Evolutionary conservation across 2,888 invertebrate genomes (phyloP), one percentile per base, ranked within the genome.

Genomic region (Ochlodes sylvanus): DNA sequence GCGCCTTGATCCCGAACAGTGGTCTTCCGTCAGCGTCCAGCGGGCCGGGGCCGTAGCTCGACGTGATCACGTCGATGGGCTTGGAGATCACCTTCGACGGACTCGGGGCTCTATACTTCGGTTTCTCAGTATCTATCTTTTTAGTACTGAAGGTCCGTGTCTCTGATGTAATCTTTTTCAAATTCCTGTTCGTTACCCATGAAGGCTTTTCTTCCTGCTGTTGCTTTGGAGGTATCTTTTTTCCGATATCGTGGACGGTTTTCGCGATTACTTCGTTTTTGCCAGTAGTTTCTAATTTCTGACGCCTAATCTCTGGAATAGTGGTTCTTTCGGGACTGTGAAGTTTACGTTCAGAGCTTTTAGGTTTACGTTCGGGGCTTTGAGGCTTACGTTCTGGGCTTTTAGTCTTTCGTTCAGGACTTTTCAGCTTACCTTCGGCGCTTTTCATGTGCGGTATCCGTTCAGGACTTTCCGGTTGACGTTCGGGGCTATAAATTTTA

Each of bases 1-100:
- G 92, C 68, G 97, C 97, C 80, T 94, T 95, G 75, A 97, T 95
- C 65, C 97, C 97, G 87, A 97, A 97, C 68, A 97, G 91, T 21
- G 97, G 97, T 68, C 94, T 93, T 12, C 97, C 97, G 75, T 96
- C 95, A 73, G 97, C 96, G 81, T 97, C 97, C 2, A 96, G 95
- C 32, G 97, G 97, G 0, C 97, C 97, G 1, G 97, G 96, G 1
- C 97, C 97, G 84, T 97, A 97, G 82, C 97, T 96, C 1, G 97
- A 97, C 3, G 96, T 97, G 69, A 97, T 96, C 34, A 94, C 94
- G 81, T 96, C 96, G 0, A 94, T 94, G 0, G 94, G 92, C 77
- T 94, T 84, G 68, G 90, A 75, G 66, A 89, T 82, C 70, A 83
- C 79, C 76, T 92, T 87, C 27, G 90, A 84, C n/a, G 88, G 88